These are phyloP conservation scores for Drosophila stalkeri DNA, from an alignment of 2,888 invertebrate genomes.

Conservation along the genomic window DNA sequence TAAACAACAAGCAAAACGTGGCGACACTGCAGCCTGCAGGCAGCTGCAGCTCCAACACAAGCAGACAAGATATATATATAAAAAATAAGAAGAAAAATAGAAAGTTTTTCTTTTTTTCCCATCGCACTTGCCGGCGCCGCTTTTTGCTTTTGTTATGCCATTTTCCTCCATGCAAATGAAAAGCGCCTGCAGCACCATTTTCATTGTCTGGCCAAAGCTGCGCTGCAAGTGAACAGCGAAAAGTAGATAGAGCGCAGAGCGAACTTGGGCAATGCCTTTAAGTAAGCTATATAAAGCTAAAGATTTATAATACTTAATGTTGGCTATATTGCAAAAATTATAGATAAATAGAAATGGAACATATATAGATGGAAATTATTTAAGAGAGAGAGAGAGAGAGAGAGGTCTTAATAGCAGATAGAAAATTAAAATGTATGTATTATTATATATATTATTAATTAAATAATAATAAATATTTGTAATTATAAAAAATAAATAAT, in stretches of 20 bases:
- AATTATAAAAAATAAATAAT: too few species aligned
- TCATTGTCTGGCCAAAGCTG: slow-evolving; percentile 28
- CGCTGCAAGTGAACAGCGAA: neutral
- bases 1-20: slow-evolving; percentile 65
- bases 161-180: slow-evolving; percentile 72
- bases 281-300: too few species aligned
- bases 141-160: slow-evolving; percentile 63
- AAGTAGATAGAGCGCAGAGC: neutral
- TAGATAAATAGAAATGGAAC: neutral
- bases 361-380: neutral
- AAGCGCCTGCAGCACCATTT: slow-evolving; percentile 51
- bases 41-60: slow-evolving; percentile 28
- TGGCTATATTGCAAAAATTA: neutral
- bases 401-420: too few species aligned
- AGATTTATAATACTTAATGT: neutral
- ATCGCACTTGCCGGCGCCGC: slow-evolving; percentile 57
- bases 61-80: slow-evolving; percentile 1
- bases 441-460: too few species aligned
- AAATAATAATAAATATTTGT: too few species aligned
- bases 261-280: neutral
- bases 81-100: slow-evolving; percentile 42
- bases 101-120: slow-evolving; percentile 70
- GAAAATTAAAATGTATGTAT: too few species aligned
- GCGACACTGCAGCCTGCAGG: slow-evolving; percentile 61
- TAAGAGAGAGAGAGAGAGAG: too few species aligned